Conservation (phyloP, 92 coral and sea anemone genomes). For the Phenganax stokvisi region DNA sequence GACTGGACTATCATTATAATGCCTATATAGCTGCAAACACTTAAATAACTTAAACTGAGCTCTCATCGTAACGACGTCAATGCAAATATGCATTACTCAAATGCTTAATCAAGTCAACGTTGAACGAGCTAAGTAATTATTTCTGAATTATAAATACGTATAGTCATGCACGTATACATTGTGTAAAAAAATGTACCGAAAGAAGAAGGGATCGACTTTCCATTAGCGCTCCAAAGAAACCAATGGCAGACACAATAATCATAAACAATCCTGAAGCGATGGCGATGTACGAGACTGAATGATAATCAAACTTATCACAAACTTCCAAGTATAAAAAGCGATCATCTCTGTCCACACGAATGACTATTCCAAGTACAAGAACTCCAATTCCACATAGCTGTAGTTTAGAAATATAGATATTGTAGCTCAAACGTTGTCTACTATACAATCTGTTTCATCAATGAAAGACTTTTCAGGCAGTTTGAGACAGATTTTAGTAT, state of each 20-base stretch:
- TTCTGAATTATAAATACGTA: too few relatives aligned
- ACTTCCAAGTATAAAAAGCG: slow-evolving; percentile 33
- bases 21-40: too few relatives aligned
- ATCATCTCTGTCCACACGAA: slow-evolving; percentile 31
- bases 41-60: too few relatives aligned
- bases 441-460: too few relatives aligned
- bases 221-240: slow-evolving; percentile 18
- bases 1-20: too few relatives aligned
- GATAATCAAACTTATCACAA: slow-evolving; percentile 39
- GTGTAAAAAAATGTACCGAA: slow-evolving; percentile 1
- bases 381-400: slow-evolving; percentile 38
- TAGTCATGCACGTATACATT: too few relatives aligned
- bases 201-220: slow-evolving; percentile 33
- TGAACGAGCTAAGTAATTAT: too few relatives aligned
- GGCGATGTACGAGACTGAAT: slow-evolving; percentile 29
- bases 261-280: slow-evolving; percentile 36
- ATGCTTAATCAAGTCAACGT: too few relatives aligned
- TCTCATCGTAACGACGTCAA: background rate
- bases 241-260: slow-evolving; percentile 27
- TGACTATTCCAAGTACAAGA: slow-evolving; percentile 22
- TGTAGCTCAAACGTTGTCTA: background rate
- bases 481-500: background rate
- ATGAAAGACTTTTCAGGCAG: too few relatives aligned
- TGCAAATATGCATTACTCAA: background rate
- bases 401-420: background rate